A percentile compares a stretch with the other conserved stretches of the same genome.
phyloP scores from a whole-genome alignment of 2,888 invertebrate genomes.

The Esperia sulphurella region DNA sequence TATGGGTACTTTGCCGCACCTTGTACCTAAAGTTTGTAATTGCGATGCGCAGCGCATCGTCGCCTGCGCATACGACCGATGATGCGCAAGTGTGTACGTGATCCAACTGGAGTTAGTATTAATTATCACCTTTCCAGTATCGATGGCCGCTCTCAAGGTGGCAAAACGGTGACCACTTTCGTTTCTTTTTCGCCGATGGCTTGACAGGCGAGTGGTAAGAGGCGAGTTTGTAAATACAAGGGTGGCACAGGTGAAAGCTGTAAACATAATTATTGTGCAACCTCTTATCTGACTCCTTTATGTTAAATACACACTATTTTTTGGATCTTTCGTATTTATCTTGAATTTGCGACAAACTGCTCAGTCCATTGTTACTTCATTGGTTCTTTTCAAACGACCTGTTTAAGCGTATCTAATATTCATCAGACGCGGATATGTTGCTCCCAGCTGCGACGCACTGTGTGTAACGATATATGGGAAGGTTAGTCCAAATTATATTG shows the following conservation, averaged over 20 bases:
- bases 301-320: too few relatives aligned
- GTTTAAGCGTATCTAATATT: too few relatives aligned
- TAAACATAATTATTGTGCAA: constrained; percentile 30
- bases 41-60: constrained; percentile 38
- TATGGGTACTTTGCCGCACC: not conserved
- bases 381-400: too few relatives aligned
- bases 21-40: constrained; percentile 18
- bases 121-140: constrained; percentile 51
- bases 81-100: constrained; percentile 17
- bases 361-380: too few relatives aligned
- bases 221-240: constrained; percentile 27
- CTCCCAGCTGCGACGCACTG: too few relatives aligned
- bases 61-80: constrained; percentile 23
- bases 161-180: constrained; percentile 33
- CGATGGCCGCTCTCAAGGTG: constrained; percentile 24
- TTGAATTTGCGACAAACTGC: too few relatives aligned
- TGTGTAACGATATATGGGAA: too few relatives aligned
- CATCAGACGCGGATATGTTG: too few relatives aligned
- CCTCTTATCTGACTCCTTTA: constrained; percentile 29
- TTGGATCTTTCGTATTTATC: not conserved
- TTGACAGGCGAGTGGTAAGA: constrained; percentile 29
- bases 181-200: constrained; percentile 31
- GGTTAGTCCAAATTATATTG: too few relatives aligned
- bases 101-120: constrained; percentile 34
- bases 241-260: constrained; percentile 44